Evolutionary conservation across 2,113 vertebrate species (phyloP).

Genomic region (Sialia sialis): DNA sequence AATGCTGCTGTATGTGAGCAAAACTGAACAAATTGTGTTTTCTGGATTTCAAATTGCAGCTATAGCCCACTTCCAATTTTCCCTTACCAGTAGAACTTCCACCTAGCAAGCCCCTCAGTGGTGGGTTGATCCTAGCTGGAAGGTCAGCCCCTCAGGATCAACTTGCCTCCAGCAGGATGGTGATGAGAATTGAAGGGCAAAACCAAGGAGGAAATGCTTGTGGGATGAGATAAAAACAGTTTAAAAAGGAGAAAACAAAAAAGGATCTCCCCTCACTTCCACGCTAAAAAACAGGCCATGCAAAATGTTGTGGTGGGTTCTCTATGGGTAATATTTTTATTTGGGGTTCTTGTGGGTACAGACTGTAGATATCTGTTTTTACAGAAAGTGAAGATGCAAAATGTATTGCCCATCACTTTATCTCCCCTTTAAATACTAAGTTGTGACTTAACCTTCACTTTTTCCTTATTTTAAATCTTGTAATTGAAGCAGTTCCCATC

Average conservation of each 20-base stretch:
- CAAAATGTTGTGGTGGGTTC: background rate
- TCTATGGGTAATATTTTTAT: background rate
- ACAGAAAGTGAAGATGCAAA: background rate
- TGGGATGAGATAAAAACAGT: background rate
- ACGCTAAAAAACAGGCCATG: background rate
- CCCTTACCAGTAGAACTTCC: background rate
- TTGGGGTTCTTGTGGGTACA: background rate
- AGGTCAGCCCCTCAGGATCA: background rate
- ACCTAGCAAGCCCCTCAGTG: background rate
- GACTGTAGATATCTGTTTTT: background rate
- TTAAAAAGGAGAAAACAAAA: background rate
- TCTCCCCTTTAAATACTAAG: background rate
- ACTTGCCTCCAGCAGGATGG: accelerated
- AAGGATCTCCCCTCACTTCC: background rate
- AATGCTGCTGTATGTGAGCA: background rate
- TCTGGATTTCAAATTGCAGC: background rate
- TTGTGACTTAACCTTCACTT: background rate
- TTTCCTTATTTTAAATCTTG: background rate
- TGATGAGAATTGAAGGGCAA: background rate
- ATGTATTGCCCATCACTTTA: background rate
- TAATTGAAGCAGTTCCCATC: background rate
- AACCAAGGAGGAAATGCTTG: background rate
- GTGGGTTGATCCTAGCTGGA: background rate
- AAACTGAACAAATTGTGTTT: background rate
- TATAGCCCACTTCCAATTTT: background rate